These are phyloP conservation scores for Ciconia stormi DNA, from an alignment of 2,113 vertebrate species.

Conservation along the genomic window DNA sequence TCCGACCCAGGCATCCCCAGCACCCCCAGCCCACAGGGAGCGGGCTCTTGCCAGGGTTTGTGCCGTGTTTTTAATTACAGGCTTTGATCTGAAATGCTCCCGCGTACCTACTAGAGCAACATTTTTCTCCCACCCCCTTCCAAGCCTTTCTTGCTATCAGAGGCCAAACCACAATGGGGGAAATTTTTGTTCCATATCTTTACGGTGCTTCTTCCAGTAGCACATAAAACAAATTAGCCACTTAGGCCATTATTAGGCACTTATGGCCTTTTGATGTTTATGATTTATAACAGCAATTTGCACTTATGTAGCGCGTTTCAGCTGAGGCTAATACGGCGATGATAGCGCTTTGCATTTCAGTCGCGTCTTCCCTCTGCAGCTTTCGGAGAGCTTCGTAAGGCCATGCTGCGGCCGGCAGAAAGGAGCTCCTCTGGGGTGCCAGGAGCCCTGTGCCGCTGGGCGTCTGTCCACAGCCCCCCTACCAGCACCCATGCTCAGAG, in stretches of 20 bases:
- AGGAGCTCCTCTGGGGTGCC: not conserved
- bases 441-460: not conserved
- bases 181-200: conserved; percentile 34
- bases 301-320: conserved; percentile 36
- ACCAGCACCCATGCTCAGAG: not conserved
- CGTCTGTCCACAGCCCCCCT: rapidly evolving
- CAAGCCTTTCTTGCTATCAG: conserved; percentile 3
- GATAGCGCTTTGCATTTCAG: conserved; percentile 32
- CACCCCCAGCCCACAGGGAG: not conserved
- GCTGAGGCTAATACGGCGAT: not conserved
- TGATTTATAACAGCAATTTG: conserved; percentile 70
- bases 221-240: conserved; percentile 71
- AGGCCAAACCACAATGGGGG: conserved; percentile 25
- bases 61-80: not conserved
- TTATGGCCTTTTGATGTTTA: conserved; percentile 67
- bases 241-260: conserved; percentile 71
- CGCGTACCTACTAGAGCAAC: not conserved
- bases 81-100: not conserved
- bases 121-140: not conserved
- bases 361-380: not conserved
- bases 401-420: not conserved
- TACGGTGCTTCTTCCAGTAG: conserved; percentile 45
- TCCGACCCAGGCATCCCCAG: not conserved
- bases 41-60: not conserved
- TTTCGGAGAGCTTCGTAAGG: not conserved